A percentile compares a stretch with the other conserved stretches of the same genome.
Conservation (phyloP, 2,888 invertebrate genomes). For the Phoenoteleia sp. region DNA sequence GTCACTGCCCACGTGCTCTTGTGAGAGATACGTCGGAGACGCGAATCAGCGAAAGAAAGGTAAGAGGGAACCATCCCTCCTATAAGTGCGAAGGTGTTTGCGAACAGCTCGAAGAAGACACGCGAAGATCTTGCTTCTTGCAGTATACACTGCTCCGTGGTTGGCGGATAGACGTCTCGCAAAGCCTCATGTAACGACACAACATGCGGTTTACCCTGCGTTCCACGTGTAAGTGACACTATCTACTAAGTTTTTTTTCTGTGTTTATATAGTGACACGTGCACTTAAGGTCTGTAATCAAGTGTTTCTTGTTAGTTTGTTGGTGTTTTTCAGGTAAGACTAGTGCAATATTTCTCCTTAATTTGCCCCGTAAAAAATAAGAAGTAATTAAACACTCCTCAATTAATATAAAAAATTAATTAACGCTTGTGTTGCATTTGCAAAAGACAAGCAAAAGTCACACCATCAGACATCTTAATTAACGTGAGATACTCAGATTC, state of each 20-base stretch:
- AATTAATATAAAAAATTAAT: too few relatives aligned
- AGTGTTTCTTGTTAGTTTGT: constrained; percentile 28
- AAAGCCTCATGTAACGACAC: constrained; percentile 78
- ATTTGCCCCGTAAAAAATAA: too few relatives aligned
- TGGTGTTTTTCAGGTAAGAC: constrained; percentile 28
- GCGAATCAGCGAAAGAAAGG: constrained; percentile 79
- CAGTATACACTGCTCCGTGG: constrained; percentile 79
- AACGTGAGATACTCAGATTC: background rate
- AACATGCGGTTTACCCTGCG: constrained; percentile 80
- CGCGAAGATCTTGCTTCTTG: constrained; percentile 75
- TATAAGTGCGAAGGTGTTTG: constrained; percentile 78
- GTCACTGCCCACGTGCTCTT: constrained; percentile 61
- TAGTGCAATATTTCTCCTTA: too few relatives aligned
- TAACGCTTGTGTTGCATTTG: background rate
- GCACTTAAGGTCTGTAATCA: constrained; percentile 27
- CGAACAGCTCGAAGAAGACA: constrained; percentile 78
- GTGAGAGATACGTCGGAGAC: constrained; percentile 76
- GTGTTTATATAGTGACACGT: constrained; percentile 59
- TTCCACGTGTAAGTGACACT: constrained; percentile 80
- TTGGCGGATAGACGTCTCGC: constrained; percentile 77
- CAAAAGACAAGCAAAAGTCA: background rate
- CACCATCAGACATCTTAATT: background rate
- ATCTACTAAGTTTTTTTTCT: constrained; percentile 17
- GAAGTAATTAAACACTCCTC: too few relatives aligned
- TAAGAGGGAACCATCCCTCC: constrained; percentile 79